phyloP scores from a whole-genome alignment of 64 coral and sea anemone species.

The Dendronephthya gigantea region DNA sequence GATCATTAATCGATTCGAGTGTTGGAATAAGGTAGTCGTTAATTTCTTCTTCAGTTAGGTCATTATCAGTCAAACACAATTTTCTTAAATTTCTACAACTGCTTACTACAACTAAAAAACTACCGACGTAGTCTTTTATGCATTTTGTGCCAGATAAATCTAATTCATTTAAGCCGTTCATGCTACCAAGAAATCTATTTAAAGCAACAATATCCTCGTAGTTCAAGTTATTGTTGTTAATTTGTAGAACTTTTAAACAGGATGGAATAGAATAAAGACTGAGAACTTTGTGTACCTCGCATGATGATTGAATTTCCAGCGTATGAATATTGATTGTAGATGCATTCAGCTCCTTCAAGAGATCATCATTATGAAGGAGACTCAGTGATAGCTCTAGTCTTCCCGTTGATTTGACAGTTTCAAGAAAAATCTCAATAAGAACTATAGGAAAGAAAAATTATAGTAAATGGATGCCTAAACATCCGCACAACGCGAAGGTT shows the following conservation, averaged over 20 bases:
- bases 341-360: background rate
- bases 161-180: background rate
- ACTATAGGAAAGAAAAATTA: background rate
- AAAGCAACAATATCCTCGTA: background rate
- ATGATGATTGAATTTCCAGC: background rate
- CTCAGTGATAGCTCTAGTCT: background rate
- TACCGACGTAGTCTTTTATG: background rate
- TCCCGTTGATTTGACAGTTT: background rate
- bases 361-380: background rate
- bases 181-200: background rate
- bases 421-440: background rate
- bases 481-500: too few relatives aligned
- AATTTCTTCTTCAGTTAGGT: background rate
- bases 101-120: background rate
- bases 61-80: background rate
- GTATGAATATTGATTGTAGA: background rate
- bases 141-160: background rate
- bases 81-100: background rate
- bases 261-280: background rate
- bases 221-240: background rate
- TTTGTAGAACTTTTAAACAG: background rate
- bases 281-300: background rate
- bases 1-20: background rate
- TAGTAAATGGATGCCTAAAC: background rate
- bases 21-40: background rate